These are phyloP conservation scores for Ctenicera cuprea DNA, from an alignment of 2,888 invertebrate species.

Conservation along the genomic window DNA sequence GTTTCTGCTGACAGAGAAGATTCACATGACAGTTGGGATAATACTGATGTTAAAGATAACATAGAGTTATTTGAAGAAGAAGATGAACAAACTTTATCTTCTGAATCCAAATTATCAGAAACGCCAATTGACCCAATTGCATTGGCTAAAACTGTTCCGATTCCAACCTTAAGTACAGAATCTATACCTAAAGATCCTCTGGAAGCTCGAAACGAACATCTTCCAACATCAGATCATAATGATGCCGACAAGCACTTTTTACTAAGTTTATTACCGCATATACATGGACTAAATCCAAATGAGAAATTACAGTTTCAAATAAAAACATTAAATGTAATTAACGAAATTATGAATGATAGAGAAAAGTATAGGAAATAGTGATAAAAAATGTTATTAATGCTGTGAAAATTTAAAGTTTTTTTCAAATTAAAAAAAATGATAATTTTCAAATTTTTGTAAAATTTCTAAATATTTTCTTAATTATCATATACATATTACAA, in stretches of 20 bases:
- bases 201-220: not conserved
- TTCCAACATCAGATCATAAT: not conserved
- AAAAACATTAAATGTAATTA: slow-evolving; percentile 21
- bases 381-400: too few relatives aligned
- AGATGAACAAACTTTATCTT: not conserved
- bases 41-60: not conserved
- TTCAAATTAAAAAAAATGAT: too few relatives aligned
- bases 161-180: not conserved
- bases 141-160: not conserved
- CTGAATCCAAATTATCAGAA: not conserved
- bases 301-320: slow-evolving; percentile 31
- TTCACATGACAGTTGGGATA: not conserved
- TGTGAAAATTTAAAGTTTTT: too few relatives aligned
- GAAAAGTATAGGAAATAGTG: not conserved
- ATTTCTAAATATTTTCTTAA: too few relatives aligned
- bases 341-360: slow-evolving; percentile 24
- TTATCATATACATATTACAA: too few relatives aligned
- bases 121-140: not conserved
- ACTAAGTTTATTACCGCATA: slow-evolving; percentile 26
- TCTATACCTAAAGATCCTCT: not conserved
- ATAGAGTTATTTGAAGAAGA: slow-evolving; percentile 5
- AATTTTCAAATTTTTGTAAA: too few relatives aligned
- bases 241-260: slow-evolving; percentile 26
- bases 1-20: not conserved
- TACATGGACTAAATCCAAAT: slow-evolving; percentile 6